Percentiles rank a stretch among this genome's conserved stretches.
Conservation (phyloP, 2,113 vertebrate genomes). For the Leucopsar rothschildi region DNA sequence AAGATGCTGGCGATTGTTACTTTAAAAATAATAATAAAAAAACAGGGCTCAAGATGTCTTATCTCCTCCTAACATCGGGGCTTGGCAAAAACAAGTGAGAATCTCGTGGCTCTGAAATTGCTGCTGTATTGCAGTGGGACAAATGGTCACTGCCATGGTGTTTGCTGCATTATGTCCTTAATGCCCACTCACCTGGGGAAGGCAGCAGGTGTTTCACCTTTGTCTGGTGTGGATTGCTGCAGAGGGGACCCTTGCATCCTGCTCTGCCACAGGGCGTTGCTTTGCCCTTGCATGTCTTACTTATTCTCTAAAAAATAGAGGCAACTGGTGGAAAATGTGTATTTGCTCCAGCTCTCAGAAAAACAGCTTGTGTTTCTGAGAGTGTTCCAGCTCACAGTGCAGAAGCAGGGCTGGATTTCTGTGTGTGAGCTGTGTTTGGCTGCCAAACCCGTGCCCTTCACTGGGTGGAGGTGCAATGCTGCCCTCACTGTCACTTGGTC, state of each 20-base stretch:
- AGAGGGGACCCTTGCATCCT: neutral
- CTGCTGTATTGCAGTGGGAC: rapidly evolving
- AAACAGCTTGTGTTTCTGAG: neutral
- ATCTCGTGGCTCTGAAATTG: rapidly evolving
- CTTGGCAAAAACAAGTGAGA: neutral
- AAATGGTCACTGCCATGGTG: rapidly evolving
- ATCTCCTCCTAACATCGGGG: neutral
- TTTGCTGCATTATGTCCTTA: neutral
- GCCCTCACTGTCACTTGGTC: neutral
- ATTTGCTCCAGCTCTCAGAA: neutral
- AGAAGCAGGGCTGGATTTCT: neutral
- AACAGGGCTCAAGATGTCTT: neutral
- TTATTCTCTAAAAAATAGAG: neutral
- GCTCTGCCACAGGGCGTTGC: neutral
- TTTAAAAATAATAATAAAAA: neutral
- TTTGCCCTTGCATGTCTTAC: neutral
- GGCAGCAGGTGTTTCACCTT: neutral
- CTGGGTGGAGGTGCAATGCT: neutral
- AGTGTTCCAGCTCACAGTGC: neutral
- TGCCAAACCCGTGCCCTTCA: neutral
- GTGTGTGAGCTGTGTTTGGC: neutral
- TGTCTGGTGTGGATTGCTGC: neutral
- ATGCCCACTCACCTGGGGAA: rapidly evolving
- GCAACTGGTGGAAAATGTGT: rapidly evolving
- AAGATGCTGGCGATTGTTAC: neutral